A percentile compares a stretch with the other conserved stretches of the same genome.
Evolutionary conservation across 2,888 invertebrate species (phyloP).

Genomic region (Celastrina argiolus): DNA sequence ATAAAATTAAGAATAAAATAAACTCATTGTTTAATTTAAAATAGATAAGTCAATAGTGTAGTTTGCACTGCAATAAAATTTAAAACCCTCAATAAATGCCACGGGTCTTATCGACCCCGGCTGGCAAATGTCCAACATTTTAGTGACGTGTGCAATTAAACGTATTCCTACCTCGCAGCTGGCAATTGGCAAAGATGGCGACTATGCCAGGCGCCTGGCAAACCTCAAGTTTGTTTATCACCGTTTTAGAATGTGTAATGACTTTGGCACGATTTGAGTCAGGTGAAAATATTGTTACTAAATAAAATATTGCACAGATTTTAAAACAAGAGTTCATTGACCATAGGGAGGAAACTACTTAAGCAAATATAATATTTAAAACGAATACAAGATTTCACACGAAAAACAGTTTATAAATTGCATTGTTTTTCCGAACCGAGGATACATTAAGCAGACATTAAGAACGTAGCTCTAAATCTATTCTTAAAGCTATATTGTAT

Average conservation of each 20-base stretch:
- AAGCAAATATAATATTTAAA: no score
- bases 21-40: not conserved
- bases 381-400: no score
- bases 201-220: not conserved
- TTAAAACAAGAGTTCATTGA: no score
- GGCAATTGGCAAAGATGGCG: constrained; percentile 24
- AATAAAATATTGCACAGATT: no score
- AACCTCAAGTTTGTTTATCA: not conserved
- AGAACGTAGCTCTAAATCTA: no score
- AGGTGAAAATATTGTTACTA: no score
- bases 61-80: constrained; percentile 14
- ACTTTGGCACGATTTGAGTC: not conserved
- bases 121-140: constrained; percentile 27
- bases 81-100: constrained; percentile 16
- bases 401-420: no score
- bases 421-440: no score
- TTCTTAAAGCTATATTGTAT: no score
- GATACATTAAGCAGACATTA: no score
- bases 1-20: not conserved
- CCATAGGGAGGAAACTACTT: no score
- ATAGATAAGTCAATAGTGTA: not conserved
- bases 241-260: not conserved
- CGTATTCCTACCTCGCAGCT: constrained; percentile 24
- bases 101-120: constrained; percentile 11
- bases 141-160: constrained; percentile 28